Conservation (phyloP, 2,888 invertebrate species). For the Liodrosophila aerea region DNA sequence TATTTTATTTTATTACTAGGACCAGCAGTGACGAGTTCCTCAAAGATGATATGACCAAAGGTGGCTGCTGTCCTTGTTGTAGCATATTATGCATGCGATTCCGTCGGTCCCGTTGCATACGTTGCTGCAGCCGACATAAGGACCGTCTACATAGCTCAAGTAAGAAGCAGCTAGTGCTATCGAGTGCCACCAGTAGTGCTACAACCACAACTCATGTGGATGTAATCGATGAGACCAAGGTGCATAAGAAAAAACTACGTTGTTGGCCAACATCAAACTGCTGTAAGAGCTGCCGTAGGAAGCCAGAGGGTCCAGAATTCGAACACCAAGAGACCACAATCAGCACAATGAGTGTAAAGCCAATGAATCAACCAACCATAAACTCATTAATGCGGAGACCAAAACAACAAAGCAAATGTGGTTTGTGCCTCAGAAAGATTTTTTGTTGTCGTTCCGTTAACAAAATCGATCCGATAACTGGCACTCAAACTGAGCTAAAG, state of each 20-base stretch:
- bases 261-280: conserved; percentile 81
- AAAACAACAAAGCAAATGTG: conserved; percentile 73
- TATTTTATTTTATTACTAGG: no score
- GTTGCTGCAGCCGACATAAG: conserved; percentile 73
- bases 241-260: conserved; percentile 58
- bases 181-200: conserved; percentile 74
- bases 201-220: conserved; percentile 73
- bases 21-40: conserved; percentile 81
- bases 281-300: conserved; percentile 81
- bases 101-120: conserved; percentile 79
- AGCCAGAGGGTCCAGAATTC: conserved; percentile 58
- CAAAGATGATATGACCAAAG: conserved; percentile 60
- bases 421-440: conserved; percentile 80
- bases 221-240: conserved; percentile 75
- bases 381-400: conserved; percentile 26
- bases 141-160: conserved; percentile 55
- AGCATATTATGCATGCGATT: conserved; percentile 81
- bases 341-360: conserved; percentile 50
- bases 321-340: conserved; percentile 31
- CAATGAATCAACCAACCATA: conserved; percentile 31
- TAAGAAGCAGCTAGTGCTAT: conserved; percentile 74
- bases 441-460: conserved; percentile 82
- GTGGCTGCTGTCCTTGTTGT: conserved; percentile 78
- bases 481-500: conserved; percentile 74
- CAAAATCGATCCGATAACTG: conserved; percentile 80